Conservation (phyloP, 2,888 invertebrate genomes). For the Esperia sulphurella region DNA sequence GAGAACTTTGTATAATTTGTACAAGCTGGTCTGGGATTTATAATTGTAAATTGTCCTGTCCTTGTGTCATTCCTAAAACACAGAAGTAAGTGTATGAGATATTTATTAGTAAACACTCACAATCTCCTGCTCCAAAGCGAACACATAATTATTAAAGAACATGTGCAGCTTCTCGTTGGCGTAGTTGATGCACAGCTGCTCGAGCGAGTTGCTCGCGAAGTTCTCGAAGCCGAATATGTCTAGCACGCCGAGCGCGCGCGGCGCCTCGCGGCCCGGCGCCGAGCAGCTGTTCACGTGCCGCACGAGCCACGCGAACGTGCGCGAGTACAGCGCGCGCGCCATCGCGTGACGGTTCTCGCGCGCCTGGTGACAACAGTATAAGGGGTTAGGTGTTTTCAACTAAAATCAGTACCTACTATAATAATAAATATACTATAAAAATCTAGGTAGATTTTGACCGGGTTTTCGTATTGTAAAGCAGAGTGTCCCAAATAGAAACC, state of each 20-base stretch:
- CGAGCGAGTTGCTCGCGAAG: slow-evolving; percentile 93
- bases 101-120: slow-evolving; percentile 82
- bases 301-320: slow-evolving; percentile 95
- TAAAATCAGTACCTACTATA: too few relatives aligned
- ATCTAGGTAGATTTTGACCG: too few relatives aligned
- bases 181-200: slow-evolving; percentile 96
- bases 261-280: slow-evolving; percentile 90
- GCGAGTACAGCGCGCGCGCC: slow-evolving; percentile 94
- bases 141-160: slow-evolving; percentile 98
- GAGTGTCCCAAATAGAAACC: too few relatives aligned
- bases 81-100: not conserved
- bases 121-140: slow-evolving; percentile 95
- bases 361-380: too few relatives aligned
- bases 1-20: too few relatives aligned
- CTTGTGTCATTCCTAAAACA: too few relatives aligned
- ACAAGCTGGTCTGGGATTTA: too few relatives aligned
- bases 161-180: slow-evolving; percentile 96
- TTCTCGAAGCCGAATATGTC: slow-evolving; percentile 98
- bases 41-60: too few relatives aligned
- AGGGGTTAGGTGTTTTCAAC: too few relatives aligned
- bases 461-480: too few relatives aligned
- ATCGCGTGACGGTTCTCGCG: slow-evolving; percentile 95
- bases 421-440: too few relatives aligned
- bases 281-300: slow-evolving; percentile 95
- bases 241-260: slow-evolving; percentile 89